phyloP scores from a whole-genome alignment of 2,797 vertebrate genomes.

The Myotis daubentonii region DNA sequence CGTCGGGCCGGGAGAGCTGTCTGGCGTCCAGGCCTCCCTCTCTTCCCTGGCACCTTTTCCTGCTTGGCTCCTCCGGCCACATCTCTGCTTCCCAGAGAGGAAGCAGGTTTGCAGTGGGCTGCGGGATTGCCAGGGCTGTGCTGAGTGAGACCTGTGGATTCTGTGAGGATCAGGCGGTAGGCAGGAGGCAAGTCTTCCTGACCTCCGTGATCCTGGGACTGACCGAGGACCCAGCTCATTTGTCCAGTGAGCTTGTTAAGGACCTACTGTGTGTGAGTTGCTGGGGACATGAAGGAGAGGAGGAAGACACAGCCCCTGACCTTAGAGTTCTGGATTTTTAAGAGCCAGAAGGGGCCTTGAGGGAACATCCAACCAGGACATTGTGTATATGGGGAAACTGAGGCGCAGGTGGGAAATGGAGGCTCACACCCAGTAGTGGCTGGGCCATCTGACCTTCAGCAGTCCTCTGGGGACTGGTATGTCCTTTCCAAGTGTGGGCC shows the following conservation, averaged over 20 bases:
- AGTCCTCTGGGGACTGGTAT: neutral
- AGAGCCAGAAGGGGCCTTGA: neutral
- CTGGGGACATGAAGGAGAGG: neutral
- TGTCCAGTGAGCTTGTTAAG: neutral
- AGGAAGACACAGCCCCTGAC: neutral
- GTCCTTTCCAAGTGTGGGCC: neutral
- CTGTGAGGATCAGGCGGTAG: neutral
- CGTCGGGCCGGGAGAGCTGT: rapidly evolving
- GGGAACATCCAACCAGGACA: neutral
- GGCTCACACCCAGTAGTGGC: neutral
- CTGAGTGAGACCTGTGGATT: neutral
- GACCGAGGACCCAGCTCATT: neutral
- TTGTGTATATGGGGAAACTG: neutral
- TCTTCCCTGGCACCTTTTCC: neutral
- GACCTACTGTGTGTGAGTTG: neutral
- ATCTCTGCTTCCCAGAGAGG: neutral
- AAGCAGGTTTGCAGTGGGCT: neutral
- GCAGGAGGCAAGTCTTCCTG: neutral
- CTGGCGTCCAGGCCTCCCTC: neutral
- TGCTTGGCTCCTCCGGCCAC: neutral
- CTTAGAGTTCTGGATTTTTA: neutral
- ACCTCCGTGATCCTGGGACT: neutral
- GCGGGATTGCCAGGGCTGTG: neutral
- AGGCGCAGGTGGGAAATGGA: neutral
- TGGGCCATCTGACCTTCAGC: neutral